phyloP scores from a whole-genome alignment of 2,113 vertebrate species.

The Gulo gulo region DNA sequence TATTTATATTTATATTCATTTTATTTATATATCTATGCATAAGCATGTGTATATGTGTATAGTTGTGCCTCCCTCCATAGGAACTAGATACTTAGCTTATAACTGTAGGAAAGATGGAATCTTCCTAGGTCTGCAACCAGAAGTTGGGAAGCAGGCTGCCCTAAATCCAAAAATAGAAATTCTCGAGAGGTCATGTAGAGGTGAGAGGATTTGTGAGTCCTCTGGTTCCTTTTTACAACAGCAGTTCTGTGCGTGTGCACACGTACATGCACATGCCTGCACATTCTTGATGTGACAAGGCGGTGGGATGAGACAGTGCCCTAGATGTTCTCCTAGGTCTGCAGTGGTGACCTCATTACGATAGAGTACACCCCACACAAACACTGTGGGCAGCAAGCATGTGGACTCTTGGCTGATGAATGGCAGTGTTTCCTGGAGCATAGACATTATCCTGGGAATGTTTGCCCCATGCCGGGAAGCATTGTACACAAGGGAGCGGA shows the following conservation, averaged over 20 bases:
- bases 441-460: neutral
- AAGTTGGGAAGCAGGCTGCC: neutral
- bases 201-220: neutral
- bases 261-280: neutral
- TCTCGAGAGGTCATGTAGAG: neutral
- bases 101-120: neutral
- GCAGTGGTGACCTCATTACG: neutral
- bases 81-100: neutral
- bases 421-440: neutral
- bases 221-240: neutral
- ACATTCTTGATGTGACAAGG: neutral
- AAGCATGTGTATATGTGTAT: neutral
- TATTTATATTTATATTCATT: too few relatives aligned
- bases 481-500: neutral
- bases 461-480: neutral
- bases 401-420: neutral
- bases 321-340: neutral
- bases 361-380: rapidly evolving
- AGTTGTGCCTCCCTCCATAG: neutral
- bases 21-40: too few relatives aligned
- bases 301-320: neutral
- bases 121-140: neutral
- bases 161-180: constrained; percentile 35
- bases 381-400: too few relatives aligned
- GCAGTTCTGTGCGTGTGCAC: neutral